phyloP scores from a whole-genome alignment of 2,888 invertebrate species.

The Ichneumoninae sp. region DNA sequence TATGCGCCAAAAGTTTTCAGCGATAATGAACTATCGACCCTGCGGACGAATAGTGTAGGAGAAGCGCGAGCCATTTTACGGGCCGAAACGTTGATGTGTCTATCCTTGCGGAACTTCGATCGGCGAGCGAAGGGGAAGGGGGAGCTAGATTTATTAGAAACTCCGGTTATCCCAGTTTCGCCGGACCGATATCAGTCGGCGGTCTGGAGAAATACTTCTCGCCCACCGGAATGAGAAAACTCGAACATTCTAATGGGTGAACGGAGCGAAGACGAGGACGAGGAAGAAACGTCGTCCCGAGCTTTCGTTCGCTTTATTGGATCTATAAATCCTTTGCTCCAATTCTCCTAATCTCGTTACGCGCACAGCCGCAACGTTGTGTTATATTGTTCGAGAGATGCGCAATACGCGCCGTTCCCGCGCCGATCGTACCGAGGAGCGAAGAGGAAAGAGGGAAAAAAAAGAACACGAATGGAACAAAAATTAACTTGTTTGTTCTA shows the following conservation, averaged over 20 bases:
- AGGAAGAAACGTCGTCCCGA: constrained; percentile 12
- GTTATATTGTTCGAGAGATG: background rate
- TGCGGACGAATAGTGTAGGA: background rate
- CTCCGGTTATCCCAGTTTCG: constrained; percentile 49
- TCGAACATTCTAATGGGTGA: constrained; percentile 27
- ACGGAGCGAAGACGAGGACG: constrained; percentile 20
- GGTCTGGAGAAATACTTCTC: constrained; percentile 36
- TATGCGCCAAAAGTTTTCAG: constrained; percentile 22
- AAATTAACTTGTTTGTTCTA: background rate
- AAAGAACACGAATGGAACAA: background rate
- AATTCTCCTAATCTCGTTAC: constrained; percentile 61
- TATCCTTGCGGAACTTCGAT: background rate
- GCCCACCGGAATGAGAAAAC: constrained; percentile 36
- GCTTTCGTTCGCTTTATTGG: constrained; percentile 51
- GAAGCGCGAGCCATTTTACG: background rate
- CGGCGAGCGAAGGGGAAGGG: background rate
- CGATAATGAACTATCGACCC: constrained; percentile 37
- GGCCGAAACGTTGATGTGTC: constrained; percentile 4
- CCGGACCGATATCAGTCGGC: background rate
- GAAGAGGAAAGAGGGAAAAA: background rate
- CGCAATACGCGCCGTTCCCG: background rate
- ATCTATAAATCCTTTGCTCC: constrained; percentile 57
- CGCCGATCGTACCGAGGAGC: background rate
- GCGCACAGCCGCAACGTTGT: background rate
- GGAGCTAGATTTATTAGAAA: constrained; percentile 32